Percentiles rank a stretch among this genome's conserved stretches.
These are phyloP conservation scores for Nothoprocta pentlandii DNA, from an alignment of 2,113 vertebrate species.

Conservation along the genomic window DNA sequence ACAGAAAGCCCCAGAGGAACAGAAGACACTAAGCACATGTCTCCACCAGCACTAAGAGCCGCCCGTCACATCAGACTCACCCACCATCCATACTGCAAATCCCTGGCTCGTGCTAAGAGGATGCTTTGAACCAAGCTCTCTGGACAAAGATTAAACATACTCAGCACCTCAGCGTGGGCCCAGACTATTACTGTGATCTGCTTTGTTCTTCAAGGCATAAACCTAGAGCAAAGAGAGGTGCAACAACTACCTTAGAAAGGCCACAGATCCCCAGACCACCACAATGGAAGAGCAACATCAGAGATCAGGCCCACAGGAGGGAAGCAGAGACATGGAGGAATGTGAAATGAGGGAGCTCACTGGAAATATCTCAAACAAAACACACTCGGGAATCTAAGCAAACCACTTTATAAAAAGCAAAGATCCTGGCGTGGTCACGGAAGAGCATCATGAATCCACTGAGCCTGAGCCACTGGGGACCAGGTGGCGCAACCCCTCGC, in stretches of 20 bases:
- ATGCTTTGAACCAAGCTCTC: slow-evolving; percentile 8
- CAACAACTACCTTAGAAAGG: not conserved
- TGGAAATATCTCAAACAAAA: not conserved
- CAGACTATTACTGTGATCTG: not conserved
- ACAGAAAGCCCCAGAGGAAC: not conserved
- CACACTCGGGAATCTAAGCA: not conserved
- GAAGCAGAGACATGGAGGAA: not conserved
- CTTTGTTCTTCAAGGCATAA: not conserved
- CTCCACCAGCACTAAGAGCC: not conserved
- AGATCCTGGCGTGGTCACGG: not conserved
- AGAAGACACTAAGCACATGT: not conserved
- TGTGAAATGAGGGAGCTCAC: not conserved
- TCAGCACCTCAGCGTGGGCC: not conserved
- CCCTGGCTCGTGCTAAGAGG: slow-evolving; percentile 8
- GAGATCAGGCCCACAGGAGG: rapidly evolving
- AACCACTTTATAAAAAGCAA: not conserved
- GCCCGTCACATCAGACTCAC: not conserved
- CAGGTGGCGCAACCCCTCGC: rapidly evolving
- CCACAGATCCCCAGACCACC: not conserved
- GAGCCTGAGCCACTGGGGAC: not conserved
- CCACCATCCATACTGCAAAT: not conserved
- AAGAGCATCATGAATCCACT: not conserved
- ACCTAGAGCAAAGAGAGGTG: not conserved
- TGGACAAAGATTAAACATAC: not conserved
- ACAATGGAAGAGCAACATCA: not conserved